phyloP scores from a whole-genome alignment of 2,113 vertebrate genomes.

The Hemiprocne comata region DNA sequence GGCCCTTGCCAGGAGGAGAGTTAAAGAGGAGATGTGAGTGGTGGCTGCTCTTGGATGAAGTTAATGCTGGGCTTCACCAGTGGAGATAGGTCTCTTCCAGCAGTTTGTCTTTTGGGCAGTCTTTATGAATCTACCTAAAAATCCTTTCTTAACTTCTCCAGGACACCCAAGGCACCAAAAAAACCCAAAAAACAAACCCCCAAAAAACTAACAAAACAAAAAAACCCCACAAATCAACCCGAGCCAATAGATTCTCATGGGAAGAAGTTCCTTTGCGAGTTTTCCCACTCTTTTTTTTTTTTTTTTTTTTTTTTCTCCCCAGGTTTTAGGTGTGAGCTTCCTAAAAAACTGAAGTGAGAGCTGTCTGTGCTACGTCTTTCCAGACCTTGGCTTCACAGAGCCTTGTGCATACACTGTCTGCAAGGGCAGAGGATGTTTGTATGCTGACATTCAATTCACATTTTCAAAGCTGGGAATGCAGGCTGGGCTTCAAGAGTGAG shows the following conservation, averaged over 20 bases:
- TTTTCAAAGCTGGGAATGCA: neutral
- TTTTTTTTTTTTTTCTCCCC: no score
- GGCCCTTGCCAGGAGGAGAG: neutral
- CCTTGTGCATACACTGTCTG: fast-evolving
- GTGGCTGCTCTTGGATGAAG: neutral
- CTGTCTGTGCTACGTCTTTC: neutral
- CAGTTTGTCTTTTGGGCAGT: neutral
- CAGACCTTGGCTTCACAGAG: neutral
- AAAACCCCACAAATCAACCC: no score
- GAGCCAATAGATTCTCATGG: neutral
- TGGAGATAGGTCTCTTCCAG: neutral
- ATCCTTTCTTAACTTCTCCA: neutral
- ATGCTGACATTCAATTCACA: neutral
- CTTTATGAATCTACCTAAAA: neutral
- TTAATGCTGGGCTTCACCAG: neutral
- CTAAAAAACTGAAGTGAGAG: neutral
- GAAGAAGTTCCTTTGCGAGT: neutral
- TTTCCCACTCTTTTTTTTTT: neutral
- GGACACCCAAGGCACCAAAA: neutral
- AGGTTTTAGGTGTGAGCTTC: neutral
- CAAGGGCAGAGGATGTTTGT: neutral
- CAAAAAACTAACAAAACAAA: no score
- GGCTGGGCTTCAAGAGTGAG: neutral
- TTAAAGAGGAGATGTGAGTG: neutral
- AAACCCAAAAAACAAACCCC: neutral